phyloP scores from a whole-genome alignment of 1,140 invertebrate species.

The Cherax destructor region DNA sequence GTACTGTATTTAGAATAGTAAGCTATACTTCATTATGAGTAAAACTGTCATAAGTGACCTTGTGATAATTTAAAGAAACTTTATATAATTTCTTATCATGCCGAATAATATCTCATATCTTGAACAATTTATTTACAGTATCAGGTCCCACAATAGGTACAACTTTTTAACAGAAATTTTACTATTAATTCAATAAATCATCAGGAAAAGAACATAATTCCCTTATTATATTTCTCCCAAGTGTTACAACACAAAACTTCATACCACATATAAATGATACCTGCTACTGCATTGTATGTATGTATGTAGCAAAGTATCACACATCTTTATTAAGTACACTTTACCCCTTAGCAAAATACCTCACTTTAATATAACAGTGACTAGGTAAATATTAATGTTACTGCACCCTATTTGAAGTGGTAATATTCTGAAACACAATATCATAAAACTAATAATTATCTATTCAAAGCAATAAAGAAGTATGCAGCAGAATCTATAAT shows the following conservation, averaged over 20 bases:
- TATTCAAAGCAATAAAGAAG: neutral
- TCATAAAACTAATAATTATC: neutral
- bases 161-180: neutral
- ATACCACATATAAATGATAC: neutral
- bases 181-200: neutral
- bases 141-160: neutral
- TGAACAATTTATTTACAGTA: neutral
- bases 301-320: neutral
- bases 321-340: slow-evolving; percentile 2
- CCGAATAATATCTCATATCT: neutral
- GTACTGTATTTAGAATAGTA: neutral
- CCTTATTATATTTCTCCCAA: neutral
- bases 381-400: slow-evolving; percentile 9
- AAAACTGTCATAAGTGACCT: neutral
- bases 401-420: neutral
- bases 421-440: slow-evolving; percentile 5
- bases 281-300: neutral
- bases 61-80: neutral
- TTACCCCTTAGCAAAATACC: neutral
- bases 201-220: neutral
- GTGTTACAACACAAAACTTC: neutral
- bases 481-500: neutral
- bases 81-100: neutral
- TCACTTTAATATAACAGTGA: slow-evolving; percentile 1
- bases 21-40: neutral